Evolutionary conservation across 2,113 vertebrate genomes (phyloP), one percentile per base, ranked within the genome.

Genomic region (Cathartes aura): DNA sequence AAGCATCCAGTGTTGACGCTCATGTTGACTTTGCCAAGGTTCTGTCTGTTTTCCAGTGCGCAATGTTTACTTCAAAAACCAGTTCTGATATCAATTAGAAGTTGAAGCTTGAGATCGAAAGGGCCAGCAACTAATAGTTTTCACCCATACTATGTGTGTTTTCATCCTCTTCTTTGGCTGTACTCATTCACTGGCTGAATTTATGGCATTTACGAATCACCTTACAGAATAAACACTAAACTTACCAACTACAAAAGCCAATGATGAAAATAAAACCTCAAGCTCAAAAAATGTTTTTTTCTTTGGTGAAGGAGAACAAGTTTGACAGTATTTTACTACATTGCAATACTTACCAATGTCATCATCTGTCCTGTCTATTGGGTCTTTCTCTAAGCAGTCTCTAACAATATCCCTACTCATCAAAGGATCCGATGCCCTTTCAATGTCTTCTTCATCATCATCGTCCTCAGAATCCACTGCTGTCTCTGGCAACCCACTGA

Each of bases 381-480:
- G 99, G 97, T 99, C 99, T 97, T 99, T 99, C 97, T 99, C 99
- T 95, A 99, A 98, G 87, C 99, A 99, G 98, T 99, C 99, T 91
- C 99, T 98, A 85, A 99, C 99, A 36, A 99, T 99, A 97, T 99
- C 99, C 59, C 99, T 98, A 78, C 99, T 99, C 99, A 99, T 99
- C 87, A 99, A 98, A 73, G 99, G 99, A 93, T 99, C 99, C 0
- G 99, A 99, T 14, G 99, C 99, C 66, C 99, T 98, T 95, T 99
- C 99, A 86, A 99, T 99, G 92, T 99, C 99, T 98, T 99, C 99
- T 95, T 99, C 99, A 40, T 99, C 99, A 2, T 99, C 99, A 5
- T 99, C 99, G 67, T 99, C 99, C 94, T 99, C 99, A 2, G 99
- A 99, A 98, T 99, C 99, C 40, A 99, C 99, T 42, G 99, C 99